Percentiles rank a stretch among this genome's conserved stretches.
These are phyloP conservation scores for Pipistrellus pygmaeus DNA, from an alignment of 2,797 vertebrate genomes.

Conservation along the genomic window DNA sequence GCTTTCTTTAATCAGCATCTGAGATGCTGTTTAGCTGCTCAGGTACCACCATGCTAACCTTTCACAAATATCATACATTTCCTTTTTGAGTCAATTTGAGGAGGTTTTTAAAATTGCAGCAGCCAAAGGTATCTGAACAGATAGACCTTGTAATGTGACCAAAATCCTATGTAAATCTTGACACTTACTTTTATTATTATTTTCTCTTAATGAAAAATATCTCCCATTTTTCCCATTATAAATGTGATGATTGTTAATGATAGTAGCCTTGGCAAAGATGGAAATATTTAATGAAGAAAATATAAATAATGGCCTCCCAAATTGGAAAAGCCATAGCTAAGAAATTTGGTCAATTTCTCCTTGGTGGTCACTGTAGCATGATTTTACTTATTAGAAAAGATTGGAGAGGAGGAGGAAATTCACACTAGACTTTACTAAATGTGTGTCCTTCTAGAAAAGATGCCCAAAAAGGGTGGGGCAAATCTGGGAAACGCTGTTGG, in stretches of 20 bases:
- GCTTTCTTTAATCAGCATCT: no score
- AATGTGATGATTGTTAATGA: neutral
- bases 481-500: neutral
- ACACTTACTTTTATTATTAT: conserved; percentile 13
- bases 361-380: neutral
- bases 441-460: neutral
- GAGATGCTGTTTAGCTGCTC: no score
- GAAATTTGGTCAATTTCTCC: neutral
- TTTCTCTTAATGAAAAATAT: conserved; percentile 35
- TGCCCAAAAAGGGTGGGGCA: neutral
- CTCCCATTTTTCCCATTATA: neutral
- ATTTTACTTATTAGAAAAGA: conserved; percentile 11
- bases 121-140: neutral
- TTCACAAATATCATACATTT: neutral
- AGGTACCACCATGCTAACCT: no score
- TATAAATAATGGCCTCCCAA: neutral
- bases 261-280: neutral
- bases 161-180: neutral
- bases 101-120: neutral
- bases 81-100: neutral
- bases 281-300: conserved; percentile 30
- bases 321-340: neutral
- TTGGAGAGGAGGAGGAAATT: neutral
- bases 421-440: neutral
- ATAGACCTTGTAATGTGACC: neutral